Base-by-base conservation (phyloP, 2,113 vertebrate species). In the Labeo catla region DNA sequence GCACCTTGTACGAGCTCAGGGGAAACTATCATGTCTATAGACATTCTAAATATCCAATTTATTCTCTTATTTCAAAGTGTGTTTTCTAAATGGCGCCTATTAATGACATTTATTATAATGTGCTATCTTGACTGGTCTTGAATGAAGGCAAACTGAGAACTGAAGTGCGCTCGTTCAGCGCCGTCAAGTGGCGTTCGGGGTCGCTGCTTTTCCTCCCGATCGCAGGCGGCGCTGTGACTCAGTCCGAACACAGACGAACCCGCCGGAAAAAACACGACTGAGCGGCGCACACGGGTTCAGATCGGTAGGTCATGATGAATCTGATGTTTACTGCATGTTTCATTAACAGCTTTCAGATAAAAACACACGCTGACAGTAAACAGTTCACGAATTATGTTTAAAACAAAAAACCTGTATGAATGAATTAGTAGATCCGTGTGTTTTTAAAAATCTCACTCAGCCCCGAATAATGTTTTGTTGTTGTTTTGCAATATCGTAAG, bases 171-270 rank as follows among this genome's bases (percentile, higher is more conserved):
- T 7, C 10, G 0, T 5, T 5, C 28, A 34, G 65, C 65, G 65
- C 28, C 65, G 1, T 15, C 65, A 5, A 7, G 65, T 68, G 65
- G 65, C 0, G 12, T 8, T 13, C 65, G 13, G 65, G 34, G 65
- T 5, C 6, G 61, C 19, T 23, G 61, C 28, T 8, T 5, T 8
- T 36, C 2, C 68, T 45, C 68, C 59, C 0, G 15, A 3, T 15
- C 79, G 45, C 79, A 81, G 79, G 61, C 2, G 79, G 59, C 79
- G 61, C 36, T 63, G 36, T 28, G 6, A 77, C 34, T 8, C 52
- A 12, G 0, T 23, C 45, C 5, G 68, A 21, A 5, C 49, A 19
- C 6, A 52, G 3, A 8, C 19, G 45, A 21, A 47, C 21, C 13
- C 6, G 6, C 0, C 4, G 0, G 76, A 59, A 21, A 19, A 59